Evolutionary conservation across 1,140 invertebrate genomes (phyloP), one percentile per base, ranked within the genome.

Genomic region (Cylas formicarius): DNA sequence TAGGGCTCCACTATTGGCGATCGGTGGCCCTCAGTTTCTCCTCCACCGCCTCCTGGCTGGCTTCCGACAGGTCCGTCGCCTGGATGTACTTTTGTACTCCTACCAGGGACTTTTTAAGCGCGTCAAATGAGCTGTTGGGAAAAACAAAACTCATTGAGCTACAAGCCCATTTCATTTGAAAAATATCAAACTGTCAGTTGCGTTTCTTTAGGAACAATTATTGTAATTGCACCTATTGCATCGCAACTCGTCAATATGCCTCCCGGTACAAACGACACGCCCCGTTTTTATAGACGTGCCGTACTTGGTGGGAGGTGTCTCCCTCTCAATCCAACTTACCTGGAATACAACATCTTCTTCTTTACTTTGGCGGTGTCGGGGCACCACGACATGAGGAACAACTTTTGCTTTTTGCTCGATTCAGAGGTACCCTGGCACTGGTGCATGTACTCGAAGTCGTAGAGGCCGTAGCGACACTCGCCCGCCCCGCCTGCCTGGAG

Each of bases 331-430:
- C 10, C 5, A 8, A 50, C 31, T 36, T 53, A 76, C 74, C 74
- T 84, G 52, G 93, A 94, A 74, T 97, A 97, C 77, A 97, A 84
- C 92, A 97, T 97, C 83, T 97, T 97, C 86, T 95, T 94, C 78
- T 95, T 96, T 44, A 96, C 87, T 71, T 90, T 92, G 59, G 92
- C 90, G 66, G 85, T 90, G 70, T 97, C 92, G 19, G 93, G 94
- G 77, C 90, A 95, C 90, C 89, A 94, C 61, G 86, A 90, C 90
- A 95, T 93, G 64, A 95, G 77, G 75, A 94, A 91, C 42, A 95
- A 72, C 69, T 94, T 93, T 67, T 92, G 87, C 80, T 92, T 93
- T 78, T 91, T 91, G 68, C 85, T 87, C 61, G 84, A 86, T 74
- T 92, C 89, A 52, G 88, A 86, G 55, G 89, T 92, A 61, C 90